A percentile compares a stretch with the other conserved stretches of the same genome.
phyloP scores from a whole-genome alignment of 2,797 vertebrate species.

The Echeneis naucrates region DNA sequence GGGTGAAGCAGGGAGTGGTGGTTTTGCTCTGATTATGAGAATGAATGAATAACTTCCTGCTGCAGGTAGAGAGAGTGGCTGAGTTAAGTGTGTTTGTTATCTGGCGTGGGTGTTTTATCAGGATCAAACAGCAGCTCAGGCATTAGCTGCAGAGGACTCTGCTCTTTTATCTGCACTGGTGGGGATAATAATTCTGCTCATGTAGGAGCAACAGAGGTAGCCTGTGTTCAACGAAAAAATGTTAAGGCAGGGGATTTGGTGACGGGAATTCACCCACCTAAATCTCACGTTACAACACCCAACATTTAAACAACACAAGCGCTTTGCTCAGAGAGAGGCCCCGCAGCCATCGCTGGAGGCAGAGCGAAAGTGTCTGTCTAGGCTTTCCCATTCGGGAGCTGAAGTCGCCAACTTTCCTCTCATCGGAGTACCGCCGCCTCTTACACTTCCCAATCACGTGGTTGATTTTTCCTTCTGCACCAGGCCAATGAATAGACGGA shows the following conservation, averaged over 20 bases:
- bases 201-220: constrained; percentile 40
- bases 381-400: constrained; percentile 3
- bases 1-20: constrained; percentile 56
- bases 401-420: constrained; percentile 20
- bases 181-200: constrained; percentile 68
- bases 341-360: neutral
- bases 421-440: constrained; percentile 19
- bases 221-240: constrained; percentile 55
- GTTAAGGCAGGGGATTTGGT: constrained; percentile 64
- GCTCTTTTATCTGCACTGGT: constrained; percentile 68
- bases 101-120: constrained; percentile 76
- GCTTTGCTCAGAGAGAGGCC: constrained; percentile 29
- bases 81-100: constrained; percentile 68
- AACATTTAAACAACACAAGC: constrained; percentile 16
- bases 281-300: constrained; percentile 47
- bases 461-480: constrained; percentile 36
- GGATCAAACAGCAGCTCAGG: constrained; percentile 86
- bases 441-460: constrained; percentile 7
- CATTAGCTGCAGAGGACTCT: constrained; percentile 70
- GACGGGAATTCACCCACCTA: constrained; percentile 59
- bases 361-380: constrained; percentile 5
- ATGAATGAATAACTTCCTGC: constrained; percentile 81
- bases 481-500: constrained; percentile 23
- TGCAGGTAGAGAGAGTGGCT: constrained; percentile 44
- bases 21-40: constrained; percentile 61